phyloP scores from a whole-genome alignment of 2,888 invertebrate species.

The Priapulus caudatus region DNA sequence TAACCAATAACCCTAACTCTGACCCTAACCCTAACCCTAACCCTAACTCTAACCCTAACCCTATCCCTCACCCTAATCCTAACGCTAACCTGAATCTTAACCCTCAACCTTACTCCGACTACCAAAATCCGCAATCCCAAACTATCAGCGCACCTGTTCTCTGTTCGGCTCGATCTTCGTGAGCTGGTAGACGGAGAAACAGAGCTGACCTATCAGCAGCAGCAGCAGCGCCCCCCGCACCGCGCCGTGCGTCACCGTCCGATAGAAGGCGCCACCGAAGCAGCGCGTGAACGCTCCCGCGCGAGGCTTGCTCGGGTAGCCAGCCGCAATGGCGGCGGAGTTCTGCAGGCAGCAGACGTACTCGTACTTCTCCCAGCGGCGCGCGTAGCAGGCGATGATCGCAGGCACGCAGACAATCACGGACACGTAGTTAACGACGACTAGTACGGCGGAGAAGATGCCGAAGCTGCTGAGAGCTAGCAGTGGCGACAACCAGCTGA shows the following conservation, averaged over 20 bases:
- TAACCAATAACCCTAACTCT: no score
- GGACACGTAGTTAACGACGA: slow-evolving; percentile 20
- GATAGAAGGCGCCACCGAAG: slow-evolving; percentile 15
- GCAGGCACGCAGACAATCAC: slow-evolving; percentile 19
- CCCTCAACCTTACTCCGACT: no score
- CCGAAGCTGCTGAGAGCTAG: slow-evolving; percentile 30
- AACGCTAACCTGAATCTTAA: no score
- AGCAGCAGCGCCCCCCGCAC: slow-evolving; percentile 9
- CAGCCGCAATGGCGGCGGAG: neutral
- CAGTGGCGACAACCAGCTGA: slow-evolving; percentile 30
- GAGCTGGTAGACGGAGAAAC: slow-evolving; percentile 9
- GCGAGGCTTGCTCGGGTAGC: neutral
- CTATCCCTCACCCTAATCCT: no score
- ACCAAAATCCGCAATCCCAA: no score
- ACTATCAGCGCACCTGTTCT: no score
- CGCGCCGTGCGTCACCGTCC: slow-evolving; percentile 13
- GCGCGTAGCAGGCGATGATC: no score
- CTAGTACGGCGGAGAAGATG: slow-evolving; percentile 29
- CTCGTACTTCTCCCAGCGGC: slow-evolving; percentile 5
- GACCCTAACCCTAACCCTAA: no score
- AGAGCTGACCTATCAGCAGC: slow-evolving; percentile 2
- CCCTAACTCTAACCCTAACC: no score
- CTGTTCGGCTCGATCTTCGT: no score
- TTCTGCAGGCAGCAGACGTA: neutral
- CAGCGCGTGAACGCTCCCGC: slow-evolving; percentile 11